These are phyloP conservation scores for Eleginops maclovinus DNA, from an alignment of 2,113 vertebrate species.

Conservation along the genomic window DNA sequence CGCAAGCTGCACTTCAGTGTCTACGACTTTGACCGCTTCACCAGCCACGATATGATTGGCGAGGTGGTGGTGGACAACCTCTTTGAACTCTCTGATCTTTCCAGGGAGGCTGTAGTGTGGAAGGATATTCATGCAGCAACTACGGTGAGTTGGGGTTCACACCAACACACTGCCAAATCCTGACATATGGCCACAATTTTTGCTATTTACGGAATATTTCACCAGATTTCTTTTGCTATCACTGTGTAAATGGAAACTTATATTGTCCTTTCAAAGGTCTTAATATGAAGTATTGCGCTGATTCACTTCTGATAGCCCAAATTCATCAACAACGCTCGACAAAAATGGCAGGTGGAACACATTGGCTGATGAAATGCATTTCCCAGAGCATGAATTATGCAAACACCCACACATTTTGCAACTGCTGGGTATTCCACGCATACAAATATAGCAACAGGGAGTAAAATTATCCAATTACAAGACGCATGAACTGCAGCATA, in stretches of 20 bases:
- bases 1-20: slow-evolving; percentile 97
- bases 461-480: slow-evolving; percentile 29
- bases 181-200: background rate
- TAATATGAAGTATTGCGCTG: slow-evolving; percentile 20
- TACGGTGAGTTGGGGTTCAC: slow-evolving; percentile 87
- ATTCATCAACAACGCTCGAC: slow-evolving; percentile 19
- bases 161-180: background rate
- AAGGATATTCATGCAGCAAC: slow-evolving; percentile 97
- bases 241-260: background rate
- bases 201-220: background rate
- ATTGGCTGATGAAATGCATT: slow-evolving; percentile 58
- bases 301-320: slow-evolving; percentile 18
- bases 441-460: slow-evolving; percentile 53
- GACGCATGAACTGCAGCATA: background rate
- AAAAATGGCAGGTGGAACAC: slow-evolving; percentile 48
- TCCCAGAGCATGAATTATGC: slow-evolving; percentile 14
- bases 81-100: slow-evolving; percentile 97
- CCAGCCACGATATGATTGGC: slow-evolving; percentile 98
- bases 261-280: slow-evolving; percentile 24
- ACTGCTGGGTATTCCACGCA: slow-evolving; percentile 34
- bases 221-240: background rate
- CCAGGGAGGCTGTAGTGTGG: slow-evolving; percentile 95
- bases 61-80: slow-evolving; percentile 98
- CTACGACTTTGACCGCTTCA: slow-evolving; percentile 99
- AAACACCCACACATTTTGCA: slow-evolving; percentile 63